Evolutionary conservation across 2,888 invertebrate species (phyloP).

Genomic region (Chrysolina oricalcia): DNA sequence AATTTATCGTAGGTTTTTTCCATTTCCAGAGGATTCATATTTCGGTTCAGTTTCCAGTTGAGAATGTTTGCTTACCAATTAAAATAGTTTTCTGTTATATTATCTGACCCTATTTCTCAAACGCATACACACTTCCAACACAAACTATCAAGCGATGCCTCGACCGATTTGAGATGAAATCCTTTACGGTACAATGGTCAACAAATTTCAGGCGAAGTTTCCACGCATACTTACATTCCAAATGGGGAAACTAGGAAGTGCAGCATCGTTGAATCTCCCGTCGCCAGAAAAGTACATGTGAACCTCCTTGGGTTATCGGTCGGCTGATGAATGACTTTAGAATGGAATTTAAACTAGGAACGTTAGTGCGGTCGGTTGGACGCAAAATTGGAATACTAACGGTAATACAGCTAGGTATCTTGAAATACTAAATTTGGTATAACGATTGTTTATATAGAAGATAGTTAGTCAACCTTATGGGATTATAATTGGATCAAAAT

Average conservation of each 20-base stretch:
- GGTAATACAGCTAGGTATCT: no score
- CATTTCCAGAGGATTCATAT: no score
- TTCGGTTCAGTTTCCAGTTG: no score
- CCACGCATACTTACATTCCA: constrained; percentile 43
- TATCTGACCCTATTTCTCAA: neutral
- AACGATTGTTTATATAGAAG: no score
- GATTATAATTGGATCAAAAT: no score
- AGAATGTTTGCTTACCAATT: no score
- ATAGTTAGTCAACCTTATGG: no score
- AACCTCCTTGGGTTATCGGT: constrained; percentile 28
- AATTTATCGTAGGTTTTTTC: no score
- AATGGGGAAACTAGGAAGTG: constrained; percentile 33
- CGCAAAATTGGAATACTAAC: neutral
- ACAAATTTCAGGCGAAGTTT: constrained; percentile 35
- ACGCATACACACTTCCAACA: neutral
- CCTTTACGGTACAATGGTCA: constrained; percentile 21
- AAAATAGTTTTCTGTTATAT: no score
- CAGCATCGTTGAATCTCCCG: constrained; percentile 33
- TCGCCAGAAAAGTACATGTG: constrained; percentile 14
- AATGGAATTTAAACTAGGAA: constrained; percentile 33
- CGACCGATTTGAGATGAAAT: neutral
- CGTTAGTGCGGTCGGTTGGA: constrained; percentile 22
- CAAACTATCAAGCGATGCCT: neutral
- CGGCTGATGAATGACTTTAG: constrained; percentile 26
- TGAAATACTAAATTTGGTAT: no score